Evolutionary conservation across 64 coral and sea anemone species (phyloP).

Genomic region (Actinia equina): DNA sequence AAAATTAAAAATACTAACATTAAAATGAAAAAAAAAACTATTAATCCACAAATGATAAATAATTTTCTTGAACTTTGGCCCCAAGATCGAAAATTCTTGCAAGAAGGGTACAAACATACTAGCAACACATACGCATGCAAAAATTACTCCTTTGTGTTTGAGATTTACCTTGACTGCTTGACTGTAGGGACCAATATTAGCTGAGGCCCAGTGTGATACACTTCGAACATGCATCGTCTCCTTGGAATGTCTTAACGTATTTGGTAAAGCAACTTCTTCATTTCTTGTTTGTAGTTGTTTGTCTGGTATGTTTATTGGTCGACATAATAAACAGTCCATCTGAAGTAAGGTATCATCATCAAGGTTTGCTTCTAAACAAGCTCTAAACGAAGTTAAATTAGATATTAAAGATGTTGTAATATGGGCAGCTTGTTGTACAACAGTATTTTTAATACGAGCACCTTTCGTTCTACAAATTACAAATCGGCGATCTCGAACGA

Average conservation of each 20-base stretch:
- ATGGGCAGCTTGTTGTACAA: too few relatives aligned
- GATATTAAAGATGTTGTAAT: too few relatives aligned
- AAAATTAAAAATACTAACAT: too few relatives aligned
- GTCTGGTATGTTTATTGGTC: background rate
- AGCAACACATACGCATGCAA: background rate
- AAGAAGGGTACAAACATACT: background rate
- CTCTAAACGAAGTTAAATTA: slow-evolving; percentile 15
- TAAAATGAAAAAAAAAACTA: too few relatives aligned
- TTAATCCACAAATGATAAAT: too few relatives aligned
- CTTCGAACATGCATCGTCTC: slow-evolving; percentile 94
- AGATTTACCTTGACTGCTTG: slow-evolving; percentile 81
- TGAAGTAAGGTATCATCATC: slow-evolving; percentile 47
- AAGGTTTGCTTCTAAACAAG: slow-evolving; percentile 69
- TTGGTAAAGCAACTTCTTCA: background rate
- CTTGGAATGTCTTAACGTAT: background rate
- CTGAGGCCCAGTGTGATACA: slow-evolving; percentile 85
- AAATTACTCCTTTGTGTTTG: background rate
- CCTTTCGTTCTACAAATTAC: too few relatives aligned
- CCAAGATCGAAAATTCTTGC: too few relatives aligned
- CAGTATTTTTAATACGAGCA: too few relatives aligned
- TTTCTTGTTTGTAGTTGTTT: background rate
- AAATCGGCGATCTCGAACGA: too few relatives aligned
- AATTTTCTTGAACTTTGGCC: too few relatives aligned
- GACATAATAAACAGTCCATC: slow-evolving; percentile 67
- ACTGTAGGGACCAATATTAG: slow-evolving; percentile 93